Evolutionary conservation across 2,797 vertebrate genomes (phyloP).

Genomic region (Toxotes lorentzi): DNA sequence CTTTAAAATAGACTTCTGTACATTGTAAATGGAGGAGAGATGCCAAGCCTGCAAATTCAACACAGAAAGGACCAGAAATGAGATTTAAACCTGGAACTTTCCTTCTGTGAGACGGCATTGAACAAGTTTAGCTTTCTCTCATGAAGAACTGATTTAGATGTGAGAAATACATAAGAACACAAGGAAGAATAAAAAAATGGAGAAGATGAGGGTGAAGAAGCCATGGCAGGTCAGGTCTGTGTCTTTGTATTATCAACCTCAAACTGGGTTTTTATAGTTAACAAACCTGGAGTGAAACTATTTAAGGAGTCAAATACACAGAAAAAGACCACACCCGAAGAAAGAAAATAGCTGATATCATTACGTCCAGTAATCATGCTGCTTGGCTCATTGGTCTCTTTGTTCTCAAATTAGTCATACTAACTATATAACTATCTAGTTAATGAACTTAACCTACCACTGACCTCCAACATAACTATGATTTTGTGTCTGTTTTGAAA

Average conservation of each 20-base stretch:
- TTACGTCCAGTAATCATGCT: neutral
- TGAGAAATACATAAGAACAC: neutral
- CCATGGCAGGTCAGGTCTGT: neutral
- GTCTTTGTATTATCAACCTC: neutral
- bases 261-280: neutral
- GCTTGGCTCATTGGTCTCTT: neutral
- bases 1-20: constrained; percentile 27
- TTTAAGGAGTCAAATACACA: neutral
- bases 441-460: neutral
- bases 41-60: constrained; percentile 22
- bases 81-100: neutral
- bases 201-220: neutral
- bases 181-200: neutral
- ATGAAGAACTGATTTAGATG: neutral
- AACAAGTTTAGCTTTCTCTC: constrained; percentile 2
- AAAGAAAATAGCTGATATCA: neutral
- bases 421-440: neutral
- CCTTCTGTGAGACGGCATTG: neutral
- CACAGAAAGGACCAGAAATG: constrained; percentile 1
- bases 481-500: constrained; percentile 1
- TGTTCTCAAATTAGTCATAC: neutral
- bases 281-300: neutral
- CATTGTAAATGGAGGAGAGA: neutral
- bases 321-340: neutral
- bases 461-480: neutral